phyloP scores from a whole-genome alignment of 2,888 invertebrate genomes.

The Strigamia maritima region DNA sequence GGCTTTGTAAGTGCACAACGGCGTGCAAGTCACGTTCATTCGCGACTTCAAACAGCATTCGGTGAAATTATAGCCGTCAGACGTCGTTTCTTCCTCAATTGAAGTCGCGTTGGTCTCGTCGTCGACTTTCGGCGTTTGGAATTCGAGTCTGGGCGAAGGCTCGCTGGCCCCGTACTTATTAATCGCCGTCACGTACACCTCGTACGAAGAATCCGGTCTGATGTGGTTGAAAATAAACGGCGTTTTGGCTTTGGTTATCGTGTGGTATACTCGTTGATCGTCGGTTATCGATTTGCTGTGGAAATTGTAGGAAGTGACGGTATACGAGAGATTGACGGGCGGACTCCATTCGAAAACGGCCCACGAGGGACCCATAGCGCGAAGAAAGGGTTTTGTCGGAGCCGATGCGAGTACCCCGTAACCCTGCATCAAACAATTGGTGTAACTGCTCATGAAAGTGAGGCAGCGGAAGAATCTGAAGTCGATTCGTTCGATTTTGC shows the following conservation, averaged over 20 bases:
- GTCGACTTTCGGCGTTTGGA: constrained; percentile 62
- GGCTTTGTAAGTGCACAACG: constrained; percentile 76
- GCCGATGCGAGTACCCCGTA: constrained; percentile 77
- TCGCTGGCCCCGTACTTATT: constrained; percentile 76
- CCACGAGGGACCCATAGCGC: constrained; percentile 71
- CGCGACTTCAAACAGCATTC: constrained; percentile 72
- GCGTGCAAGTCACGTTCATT: constrained; percentile 59
- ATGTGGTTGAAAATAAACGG: constrained; percentile 73
- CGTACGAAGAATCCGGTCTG: constrained; percentile 71
- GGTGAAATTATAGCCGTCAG: constrained; percentile 67
- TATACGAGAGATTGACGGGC: constrained; percentile 67
- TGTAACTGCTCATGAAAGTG: constrained; percentile 75
- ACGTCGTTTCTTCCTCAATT: constrained; percentile 9
- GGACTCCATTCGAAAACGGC: constrained; percentile 74
- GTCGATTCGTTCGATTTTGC: constrained; percentile 72
- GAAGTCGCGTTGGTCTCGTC: constrained; percentile 43
- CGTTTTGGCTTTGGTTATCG: constrained; percentile 56
- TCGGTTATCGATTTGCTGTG: constrained; percentile 57
- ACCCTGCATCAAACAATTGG: constrained; percentile 76
- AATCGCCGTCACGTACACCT: constrained; percentile 73
- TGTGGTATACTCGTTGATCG: constrained; percentile 47
- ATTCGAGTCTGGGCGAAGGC: constrained; percentile 70
- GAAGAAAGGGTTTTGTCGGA: constrained; percentile 64
- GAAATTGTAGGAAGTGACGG: constrained; percentile 65
- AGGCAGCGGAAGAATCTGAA: constrained; percentile 79